Evolutionary conservation across 2,113 vertebrate species (phyloP).

Genomic region (Panthera uncia): DNA sequence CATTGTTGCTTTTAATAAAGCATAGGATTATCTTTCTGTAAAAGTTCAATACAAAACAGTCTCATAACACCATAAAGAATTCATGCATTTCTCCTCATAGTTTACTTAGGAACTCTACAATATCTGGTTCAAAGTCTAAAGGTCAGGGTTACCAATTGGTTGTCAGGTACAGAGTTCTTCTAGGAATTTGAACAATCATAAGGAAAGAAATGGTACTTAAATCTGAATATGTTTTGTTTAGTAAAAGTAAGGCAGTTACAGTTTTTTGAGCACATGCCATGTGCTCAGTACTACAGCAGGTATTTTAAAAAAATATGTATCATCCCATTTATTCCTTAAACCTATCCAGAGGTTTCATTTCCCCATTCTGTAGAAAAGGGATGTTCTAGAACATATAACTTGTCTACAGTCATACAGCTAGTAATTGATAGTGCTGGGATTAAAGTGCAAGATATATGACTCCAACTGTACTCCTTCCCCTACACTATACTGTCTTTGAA

Average conservation of each 20-base stretch:
- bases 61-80: conserved; percentile 54
- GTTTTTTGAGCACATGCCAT: background rate
- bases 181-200: background rate
- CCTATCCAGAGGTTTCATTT: background rate
- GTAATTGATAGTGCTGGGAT: background rate
- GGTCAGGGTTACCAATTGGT: conserved; percentile 15
- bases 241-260: conserved; percentile 17
- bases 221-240: conserved; percentile 39
- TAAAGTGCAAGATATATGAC: conserved; percentile 5
- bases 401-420: background rate
- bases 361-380: background rate
- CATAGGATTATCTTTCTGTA: conserved; percentile 19
- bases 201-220: conserved; percentile 38
- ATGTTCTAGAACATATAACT: background rate
- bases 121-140: conserved; percentile 43
- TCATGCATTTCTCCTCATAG: conserved; percentile 51
- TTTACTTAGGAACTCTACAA: conserved; percentile 61
- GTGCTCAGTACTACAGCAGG: background rate
- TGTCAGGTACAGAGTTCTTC: background rate
- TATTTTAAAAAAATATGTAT: background rate
- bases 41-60: conserved; percentile 42
- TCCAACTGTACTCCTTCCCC: background rate
- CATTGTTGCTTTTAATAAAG: conserved; percentile 8
- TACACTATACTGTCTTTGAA: background rate
- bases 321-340: background rate